Conservation (phyloP, 2,888 invertebrate species). For the Himalopsyche kuldschensis region DNA sequence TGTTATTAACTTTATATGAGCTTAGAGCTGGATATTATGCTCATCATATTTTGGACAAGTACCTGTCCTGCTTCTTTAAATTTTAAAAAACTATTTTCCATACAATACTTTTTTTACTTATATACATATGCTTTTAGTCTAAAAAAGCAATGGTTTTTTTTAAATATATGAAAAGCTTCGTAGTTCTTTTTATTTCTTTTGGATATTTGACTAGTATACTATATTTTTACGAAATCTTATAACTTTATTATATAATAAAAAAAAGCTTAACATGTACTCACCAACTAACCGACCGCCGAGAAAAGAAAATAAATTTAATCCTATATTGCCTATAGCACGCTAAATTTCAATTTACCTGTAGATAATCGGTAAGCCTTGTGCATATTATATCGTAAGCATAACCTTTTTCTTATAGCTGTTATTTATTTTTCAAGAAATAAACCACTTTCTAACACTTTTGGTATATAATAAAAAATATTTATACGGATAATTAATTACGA, state of each 20-base stretch:
- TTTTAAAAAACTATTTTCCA: no score
- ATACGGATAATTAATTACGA: background rate
- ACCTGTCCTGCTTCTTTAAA: no score
- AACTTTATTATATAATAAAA: constrained; percentile 11
- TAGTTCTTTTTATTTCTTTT: no score
- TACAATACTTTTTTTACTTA: no score
- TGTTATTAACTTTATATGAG: no score
- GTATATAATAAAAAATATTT: background rate
- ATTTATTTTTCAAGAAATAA: background rate
- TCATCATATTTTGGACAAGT: no score
- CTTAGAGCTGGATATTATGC: no score
- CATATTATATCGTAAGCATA: background rate
- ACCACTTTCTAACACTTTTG: background rate
- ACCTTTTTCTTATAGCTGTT: background rate
- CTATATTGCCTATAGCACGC: constrained; percentile 24
- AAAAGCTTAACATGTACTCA: background rate
- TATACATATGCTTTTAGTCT: no score
- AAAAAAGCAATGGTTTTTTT: no score
- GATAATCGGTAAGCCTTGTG: constrained; percentile 4
- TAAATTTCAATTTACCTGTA: constrained; percentile 35
- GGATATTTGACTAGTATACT: background rate
- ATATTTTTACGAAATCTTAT: constrained; percentile 29
- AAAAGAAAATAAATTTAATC: background rate
- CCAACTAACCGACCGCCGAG: background rate
- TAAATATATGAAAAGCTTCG: no score